phyloP scores from a whole-genome alignment of 2,797 vertebrate genomes.

The Pampus argenteus region DNA sequence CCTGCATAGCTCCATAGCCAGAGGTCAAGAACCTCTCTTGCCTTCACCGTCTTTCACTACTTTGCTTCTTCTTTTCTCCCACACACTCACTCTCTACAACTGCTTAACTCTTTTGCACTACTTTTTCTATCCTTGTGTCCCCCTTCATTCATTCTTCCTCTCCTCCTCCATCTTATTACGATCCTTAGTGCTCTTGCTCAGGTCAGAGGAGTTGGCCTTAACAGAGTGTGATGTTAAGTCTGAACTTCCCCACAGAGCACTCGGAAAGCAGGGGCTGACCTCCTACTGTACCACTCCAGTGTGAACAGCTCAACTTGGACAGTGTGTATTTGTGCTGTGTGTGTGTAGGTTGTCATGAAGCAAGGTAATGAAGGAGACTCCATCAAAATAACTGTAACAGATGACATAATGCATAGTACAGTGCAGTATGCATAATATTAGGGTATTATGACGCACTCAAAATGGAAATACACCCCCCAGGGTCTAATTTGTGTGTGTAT shows the following conservation, averaged over 20 bases:
- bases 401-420: slow-evolving; percentile 37
- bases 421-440: slow-evolving; percentile 26
- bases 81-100: slow-evolving; percentile 37
- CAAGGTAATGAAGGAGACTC: slow-evolving; percentile 19
- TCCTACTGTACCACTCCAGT: slow-evolving; percentile 30
- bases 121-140: slow-evolving; percentile 14
- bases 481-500: slow-evolving; percentile 63
- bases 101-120: slow-evolving; percentile 41
- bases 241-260: slow-evolving; percentile 27
- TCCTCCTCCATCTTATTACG: slow-evolving; percentile 35
- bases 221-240: slow-evolving; percentile 56
- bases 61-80: slow-evolving; percentile 54
- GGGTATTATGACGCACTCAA: slow-evolving; percentile 49
- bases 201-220: slow-evolving; percentile 51
- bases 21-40: slow-evolving; percentile 77
- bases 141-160: slow-evolving; percentile 20
- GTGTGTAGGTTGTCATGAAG: slow-evolving; percentile 5
- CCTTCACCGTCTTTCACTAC: slow-evolving; percentile 57
- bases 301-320: slow-evolving; percentile 33
- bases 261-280: slow-evolving; percentile 42
- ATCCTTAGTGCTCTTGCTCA: slow-evolving; percentile 44
- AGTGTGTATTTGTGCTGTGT: slow-evolving; percentile 36
- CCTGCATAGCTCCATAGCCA: slow-evolving; percentile 67
- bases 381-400: slow-evolving; percentile 21
- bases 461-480: slow-evolving; percentile 49